phyloP scores from a whole-genome alignment of 2,888 invertebrate genomes.

The Augiades crinisus region DNA sequence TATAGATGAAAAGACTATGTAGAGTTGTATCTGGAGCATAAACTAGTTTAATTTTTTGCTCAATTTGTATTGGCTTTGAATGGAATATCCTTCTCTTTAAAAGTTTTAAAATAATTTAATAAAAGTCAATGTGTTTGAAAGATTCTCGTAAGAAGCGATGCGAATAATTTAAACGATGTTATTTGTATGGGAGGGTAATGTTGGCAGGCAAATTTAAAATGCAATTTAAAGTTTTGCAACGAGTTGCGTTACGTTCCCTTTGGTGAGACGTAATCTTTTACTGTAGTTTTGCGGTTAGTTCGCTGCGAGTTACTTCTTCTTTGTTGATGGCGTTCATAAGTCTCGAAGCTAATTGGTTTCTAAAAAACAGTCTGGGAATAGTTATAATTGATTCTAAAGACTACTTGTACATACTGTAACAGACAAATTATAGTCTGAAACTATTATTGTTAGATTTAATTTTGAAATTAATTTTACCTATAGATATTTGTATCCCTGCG shows the following conservation, averaged over 20 bases:
- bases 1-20: no score
- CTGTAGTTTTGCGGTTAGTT: constrained; percentile 59
- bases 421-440: no score
- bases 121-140: constrained; percentile 16
- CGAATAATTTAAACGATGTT: constrained; percentile 34
- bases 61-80: no score
- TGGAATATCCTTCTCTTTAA: no score
- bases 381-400: no score
- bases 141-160: constrained; percentile 21
- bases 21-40: no score
- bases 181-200: constrained; percentile 46
- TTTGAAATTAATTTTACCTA: no score
- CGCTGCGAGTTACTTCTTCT: constrained; percentile 55
- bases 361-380: constrained; percentile 8
- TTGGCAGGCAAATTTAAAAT: constrained; percentile 74
- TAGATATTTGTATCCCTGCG: no score
- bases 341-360: constrained; percentile 49
- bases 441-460: no score
- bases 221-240: constrained; percentile 73
- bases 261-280: constrained; percentile 59
- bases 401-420: no score
- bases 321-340: constrained; percentile 51
- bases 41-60: no score
- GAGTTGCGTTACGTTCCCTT: constrained; percentile 72
- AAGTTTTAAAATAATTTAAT: no score